Evolutionary conservation across 2,888 invertebrate genomes (phyloP), one percentile per base, ranked within the genome.

Genomic region (Muscina levida): DNA sequence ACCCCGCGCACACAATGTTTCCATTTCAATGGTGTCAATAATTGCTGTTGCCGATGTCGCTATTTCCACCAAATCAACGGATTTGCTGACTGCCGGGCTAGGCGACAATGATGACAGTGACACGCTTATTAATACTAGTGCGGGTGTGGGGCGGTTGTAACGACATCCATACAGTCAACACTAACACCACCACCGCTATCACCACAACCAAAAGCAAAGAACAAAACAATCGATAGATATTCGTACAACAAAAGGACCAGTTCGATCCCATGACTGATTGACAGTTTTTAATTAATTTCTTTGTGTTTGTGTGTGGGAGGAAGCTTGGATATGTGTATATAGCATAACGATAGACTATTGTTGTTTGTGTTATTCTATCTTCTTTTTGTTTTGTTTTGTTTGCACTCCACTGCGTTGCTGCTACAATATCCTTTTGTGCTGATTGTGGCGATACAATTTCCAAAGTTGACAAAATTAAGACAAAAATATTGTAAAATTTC

Each of bases 261-360:
- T 62, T 62, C 62, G 42, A 42, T 62, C 15, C 22, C 24, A 57
- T 57, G 62, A 62, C 37, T 71, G 72, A 77, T 80, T 80, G 80
- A 57, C 77, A 80, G 70, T 80, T 80, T 80, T 80, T 80, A 77
- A 80, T 77, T 80, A 77, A 77, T 77, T 79, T 65, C 65, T 72
- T 79, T 62, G 39, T 53, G 51, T 19, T 53, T 53, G 53, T 53
- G 67, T 72, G 72, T 57, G 67, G 13, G 77, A n/a, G n/a, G n/a
- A n/a, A n/a, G n/a, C n/a, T n/a, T 22, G 6, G 17, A 11, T 51
- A 2, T 22, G 17, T 31, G 31, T 31, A 31, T 31, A 8, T 31
- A 31, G 31, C 31, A 31, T 31, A 31, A 31, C 31, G 31, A 31
- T 31, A 8, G 3, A 3, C 31, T 31, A 5, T 31, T 31, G 31